Evolutionary conservation across 1,140 invertebrate genomes (phyloP).

Genomic region (Calliphora vicina): DNA sequence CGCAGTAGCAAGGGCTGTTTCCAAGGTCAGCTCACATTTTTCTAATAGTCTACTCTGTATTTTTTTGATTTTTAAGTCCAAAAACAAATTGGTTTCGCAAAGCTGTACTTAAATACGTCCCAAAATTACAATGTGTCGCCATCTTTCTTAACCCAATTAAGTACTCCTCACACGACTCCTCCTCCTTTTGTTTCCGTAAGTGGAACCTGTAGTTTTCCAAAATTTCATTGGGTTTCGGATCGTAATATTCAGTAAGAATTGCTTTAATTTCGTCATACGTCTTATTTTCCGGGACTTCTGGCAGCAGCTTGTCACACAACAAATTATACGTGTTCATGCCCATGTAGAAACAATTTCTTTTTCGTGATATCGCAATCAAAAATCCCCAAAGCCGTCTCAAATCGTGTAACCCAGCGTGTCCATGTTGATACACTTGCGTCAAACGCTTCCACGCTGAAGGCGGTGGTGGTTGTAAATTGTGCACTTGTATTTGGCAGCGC

Average conservation of each 20-base stretch:
- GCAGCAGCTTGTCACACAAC: slow-evolving; percentile 38
- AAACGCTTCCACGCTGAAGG: slow-evolving; percentile 15
- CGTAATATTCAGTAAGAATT: slow-evolving; percentile 43
- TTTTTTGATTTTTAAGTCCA: slow-evolving; percentile 37
- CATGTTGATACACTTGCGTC: slow-evolving; percentile 12
- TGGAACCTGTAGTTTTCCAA: slow-evolving; percentile 45
- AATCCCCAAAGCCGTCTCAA: slow-evolving; percentile 43
- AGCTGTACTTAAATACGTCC: slow-evolving; percentile 43
- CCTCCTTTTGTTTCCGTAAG: slow-evolving; percentile 43
- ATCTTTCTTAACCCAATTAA: slow-evolving; percentile 41
- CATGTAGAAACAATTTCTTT: slow-evolving; percentile 37
- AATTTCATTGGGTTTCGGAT: slow-evolving; percentile 45
- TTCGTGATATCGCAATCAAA: slow-evolving; percentile 35
- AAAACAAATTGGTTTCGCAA: slow-evolving; percentile 48
- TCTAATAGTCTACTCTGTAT: slow-evolving; percentile 2
- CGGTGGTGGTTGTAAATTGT: too few species aligned
- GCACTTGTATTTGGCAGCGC: too few species aligned
- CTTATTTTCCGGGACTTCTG: slow-evolving; percentile 33
- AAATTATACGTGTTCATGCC: slow-evolving; percentile 39
- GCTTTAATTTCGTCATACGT: slow-evolving; percentile 6
- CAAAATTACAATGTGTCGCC: slow-evolving; percentile 45
- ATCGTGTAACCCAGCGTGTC: slow-evolving; percentile 40
- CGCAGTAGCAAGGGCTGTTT: neutral
- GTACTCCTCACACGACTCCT: slow-evolving; percentile 43
- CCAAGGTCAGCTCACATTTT: neutral